Base-by-base conservation (phyloP, 2,888 invertebrate species). In the Odontomyia ornata region DNA sequence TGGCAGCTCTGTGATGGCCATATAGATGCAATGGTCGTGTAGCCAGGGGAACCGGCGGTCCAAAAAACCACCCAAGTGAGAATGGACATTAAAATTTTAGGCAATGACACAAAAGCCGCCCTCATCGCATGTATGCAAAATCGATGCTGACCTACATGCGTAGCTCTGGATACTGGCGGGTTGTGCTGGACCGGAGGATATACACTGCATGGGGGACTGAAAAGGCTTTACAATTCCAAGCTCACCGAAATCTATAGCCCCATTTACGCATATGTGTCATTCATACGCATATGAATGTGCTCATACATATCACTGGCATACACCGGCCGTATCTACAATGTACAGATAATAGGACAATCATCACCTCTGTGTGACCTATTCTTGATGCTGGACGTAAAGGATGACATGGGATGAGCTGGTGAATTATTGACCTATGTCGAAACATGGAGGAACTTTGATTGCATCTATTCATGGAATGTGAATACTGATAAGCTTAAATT, bases 141-240 rank as follows among this genome's bases (percentile, higher is more conserved):
- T 73, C 73, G 73, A 73, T 73, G 73, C 73, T 73, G 73, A 73
- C 73, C 73, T 73, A 73, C 73, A 73, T 73, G 73, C 73, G 73
- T 73, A 73, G 57, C 73, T 73, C 57, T n/a, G 21, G 28, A 73
- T 13, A 60, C 36, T 25, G 43, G 46, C 30, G 60, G 11, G 21
- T n/a, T 13, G 23, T 73, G n/a, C 36, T 64, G 30, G 64, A 64
- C 27, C 64, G 28, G 28, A 28, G 28, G 7, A 25, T 28, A 13
- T 64, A 28, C 15, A 64, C 15, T 52, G 60, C 11, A 23, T 25
- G 25, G 21, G 60, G 18, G 11, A 69, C 30, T 21, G 25, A 30
- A 69, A 46, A 69, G 23, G 23, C 15, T 69, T 13, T 27, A 46
- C 46, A 3, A 25, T 13, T 65, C 18, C 46, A 25, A 25, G 46